phyloP scores from a whole-genome alignment of 1,140 invertebrate species.

The Cotesia chilonis region DNA sequence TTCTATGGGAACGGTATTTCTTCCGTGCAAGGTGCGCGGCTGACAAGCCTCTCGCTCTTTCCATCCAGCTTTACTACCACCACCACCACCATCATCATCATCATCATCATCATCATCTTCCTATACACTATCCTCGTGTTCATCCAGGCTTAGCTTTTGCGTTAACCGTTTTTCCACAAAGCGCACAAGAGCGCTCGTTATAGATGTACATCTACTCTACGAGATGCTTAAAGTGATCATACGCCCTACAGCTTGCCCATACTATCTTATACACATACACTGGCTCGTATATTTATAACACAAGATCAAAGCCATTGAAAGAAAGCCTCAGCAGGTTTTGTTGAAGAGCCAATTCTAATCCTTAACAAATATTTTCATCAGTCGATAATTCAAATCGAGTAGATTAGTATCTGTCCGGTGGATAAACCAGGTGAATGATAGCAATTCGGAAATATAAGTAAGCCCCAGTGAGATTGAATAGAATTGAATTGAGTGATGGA shows the following conservation, averaged over 20 bases:
- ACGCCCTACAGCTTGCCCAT: constrained; percentile 11
- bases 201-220: constrained; percentile 26
- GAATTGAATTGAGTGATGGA: too few relatives aligned
- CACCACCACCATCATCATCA: background rate
- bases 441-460: too few relatives aligned
- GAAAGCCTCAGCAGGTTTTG: too few relatives aligned
- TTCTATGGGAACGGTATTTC: constrained; percentile 60
- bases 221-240: constrained; percentile 10
- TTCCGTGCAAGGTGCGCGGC: constrained; percentile 45
- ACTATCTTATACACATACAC: too few relatives aligned
- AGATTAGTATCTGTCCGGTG: too few relatives aligned
- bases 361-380: too few relatives aligned
- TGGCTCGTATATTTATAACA: background rate
- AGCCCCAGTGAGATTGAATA: too few relatives aligned
- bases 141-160: constrained; percentile 17
- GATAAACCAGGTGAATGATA: too few relatives aligned
- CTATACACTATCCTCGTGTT: constrained; percentile 14
- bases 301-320: background rate
- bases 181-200: constrained; percentile 26
- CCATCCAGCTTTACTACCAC: background rate
- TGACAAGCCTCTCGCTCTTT: constrained; percentile 43
- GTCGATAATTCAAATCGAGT: background rate
- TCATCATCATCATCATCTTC: constrained; percentile 5
- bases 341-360: too few relatives aligned
- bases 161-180: constrained; percentile 33